Base-by-base conservation (phyloP, 1,140 invertebrate genomes). In the Oncopodura yosiiana region DNA sequence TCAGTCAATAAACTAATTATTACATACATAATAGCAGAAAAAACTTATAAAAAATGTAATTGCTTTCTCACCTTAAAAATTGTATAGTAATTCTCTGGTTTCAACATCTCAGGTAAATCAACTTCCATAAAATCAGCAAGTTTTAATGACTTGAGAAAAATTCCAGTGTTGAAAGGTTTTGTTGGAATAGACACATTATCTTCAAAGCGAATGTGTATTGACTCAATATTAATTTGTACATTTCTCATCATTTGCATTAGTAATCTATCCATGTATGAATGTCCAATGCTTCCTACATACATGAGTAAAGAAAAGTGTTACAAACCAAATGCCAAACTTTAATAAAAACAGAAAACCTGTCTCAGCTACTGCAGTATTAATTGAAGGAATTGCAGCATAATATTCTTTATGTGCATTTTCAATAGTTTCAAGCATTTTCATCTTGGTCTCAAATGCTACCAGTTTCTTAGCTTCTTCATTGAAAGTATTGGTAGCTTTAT, bases 241-340 rank as follows among this genome's bases (percentile, higher is more conserved):
- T 99, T 99, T 69, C 94, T 94, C 19, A 98, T 88, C 55, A 98
- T 87, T 69, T 95, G 89, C 9, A 91, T 86, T 0, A 88, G 81
- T 19, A 98, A 71, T 69, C 97, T 98, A 71, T 98, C 94, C 24
- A 87, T 79, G 75, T 98, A 96, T 1, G 88, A 84, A 72, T 94
- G n/a, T n/a, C n/a, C n/a, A n/a, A n/a, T 89, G 69, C 89, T 23
- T 38, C 26, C 42, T 32, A 38, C 3, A 5, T 16, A 5, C 3
- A 6, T 11, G 16, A 42, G 3, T 18, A 3, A 11, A 3, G 27
- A 8, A 21, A 14, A 42, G 27, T 19, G 5, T 29, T 11, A n/a
- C n/a, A 36, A 29, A 37, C 37, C 16, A 6, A 27, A 48, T 48
- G 4, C 5, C n/a, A n/a, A n/a, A n/a, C n/a, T n/a, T n/a, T n/a